Base-by-base conservation (phyloP, 2,797 vertebrate species). In the Cossypha polioptera region DNA sequence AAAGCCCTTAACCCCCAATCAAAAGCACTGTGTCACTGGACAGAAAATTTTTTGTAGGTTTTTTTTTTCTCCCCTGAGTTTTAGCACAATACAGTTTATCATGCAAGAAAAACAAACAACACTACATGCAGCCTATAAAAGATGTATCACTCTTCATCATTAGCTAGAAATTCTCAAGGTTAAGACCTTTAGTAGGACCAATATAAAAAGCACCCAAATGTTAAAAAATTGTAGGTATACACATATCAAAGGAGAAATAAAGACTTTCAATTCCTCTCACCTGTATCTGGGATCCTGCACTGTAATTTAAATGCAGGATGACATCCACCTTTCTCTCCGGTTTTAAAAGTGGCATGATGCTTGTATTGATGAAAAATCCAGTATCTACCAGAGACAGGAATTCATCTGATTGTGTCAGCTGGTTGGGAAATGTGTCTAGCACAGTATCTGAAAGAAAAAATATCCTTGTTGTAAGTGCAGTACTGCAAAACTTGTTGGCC, bases 341-440 rank as follows among this genome's bases (percentile, higher is more conserved):
- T 72, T 97, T 97, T 68, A 99, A 73, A 71, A 99, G 91, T 10
- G 98, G 98, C 5, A 98, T 97, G 63, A 98, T 85, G n/a, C 98
- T 98, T 29, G 98, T 96, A 94, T 99, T 99, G 88, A 98, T 97
- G 54, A 97, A 98, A 93, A 98, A 98, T 5, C 98, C 99, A 0
- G 98, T 97, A 88, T 99, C 99, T 87, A 98, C 95, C 71, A 99
- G 97, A 51, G 93, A 95, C 45, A 99, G 87, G 73, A 98, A 97
- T 13, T 96, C 94, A 75, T 98, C 97, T 4, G 95, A 95, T 22
- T 96, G 98, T 2, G 98, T 99, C 97, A 99, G 96, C 43, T 97
- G 93, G 84, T 99, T 99, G 15, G 98, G 98, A 95, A 98, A 98
- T 3, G 97, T 93, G 68, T 99, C 98, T 40, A 98, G 96, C 51